A percentile compares a stretch with the other conserved stretches of the same genome.
Evolutionary conservation across 2,888 invertebrate genomes (phyloP).

Genomic region (Callimorpha dominula): DNA sequence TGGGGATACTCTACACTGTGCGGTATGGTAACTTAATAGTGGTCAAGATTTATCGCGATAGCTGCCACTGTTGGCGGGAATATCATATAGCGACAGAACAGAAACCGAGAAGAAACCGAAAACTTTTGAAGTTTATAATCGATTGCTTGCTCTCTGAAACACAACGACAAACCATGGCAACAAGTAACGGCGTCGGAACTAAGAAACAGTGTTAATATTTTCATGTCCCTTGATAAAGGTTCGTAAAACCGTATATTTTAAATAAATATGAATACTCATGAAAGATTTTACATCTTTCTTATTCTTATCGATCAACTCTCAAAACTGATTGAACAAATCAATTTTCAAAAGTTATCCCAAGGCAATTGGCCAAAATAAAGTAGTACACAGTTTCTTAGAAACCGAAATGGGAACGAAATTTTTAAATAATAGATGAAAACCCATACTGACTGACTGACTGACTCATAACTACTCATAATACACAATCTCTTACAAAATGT

Average conservation of each 20-base stretch:
- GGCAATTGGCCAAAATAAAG: not conserved
- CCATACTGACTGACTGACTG: too few relatives aligned
- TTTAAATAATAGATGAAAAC: too few relatives aligned
- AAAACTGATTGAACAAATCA: too few relatives aligned
- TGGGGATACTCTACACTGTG: not conserved
- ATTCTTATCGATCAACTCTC: too few relatives aligned
- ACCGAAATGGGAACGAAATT: not conserved
- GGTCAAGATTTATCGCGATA: too few relatives aligned
- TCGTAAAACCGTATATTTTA: not conserved
- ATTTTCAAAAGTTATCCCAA: not conserved
- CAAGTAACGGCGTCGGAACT: too few relatives aligned
- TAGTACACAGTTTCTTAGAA: too few relatives aligned
- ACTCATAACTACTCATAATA: too few relatives aligned
- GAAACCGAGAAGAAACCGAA: not conserved
- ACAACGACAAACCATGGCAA: not conserved
- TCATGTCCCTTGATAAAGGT: not conserved
- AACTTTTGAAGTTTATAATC: not conserved
- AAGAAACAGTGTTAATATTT: too few relatives aligned
- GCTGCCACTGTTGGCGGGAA: not conserved
- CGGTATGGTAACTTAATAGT: conserved; percentile 3
- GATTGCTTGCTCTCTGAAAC: not conserved
- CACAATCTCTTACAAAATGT: too few relatives aligned
- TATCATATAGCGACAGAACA: not conserved
- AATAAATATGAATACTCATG: too few relatives aligned
- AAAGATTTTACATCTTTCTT: too few relatives aligned